Percentiles rank a stretch among this genome's conserved stretches.
These are phyloP conservation scores for Listrodromus nycthemerus DNA, from an alignment of 2,888 invertebrate genomes.

Conservation along the genomic window DNA sequence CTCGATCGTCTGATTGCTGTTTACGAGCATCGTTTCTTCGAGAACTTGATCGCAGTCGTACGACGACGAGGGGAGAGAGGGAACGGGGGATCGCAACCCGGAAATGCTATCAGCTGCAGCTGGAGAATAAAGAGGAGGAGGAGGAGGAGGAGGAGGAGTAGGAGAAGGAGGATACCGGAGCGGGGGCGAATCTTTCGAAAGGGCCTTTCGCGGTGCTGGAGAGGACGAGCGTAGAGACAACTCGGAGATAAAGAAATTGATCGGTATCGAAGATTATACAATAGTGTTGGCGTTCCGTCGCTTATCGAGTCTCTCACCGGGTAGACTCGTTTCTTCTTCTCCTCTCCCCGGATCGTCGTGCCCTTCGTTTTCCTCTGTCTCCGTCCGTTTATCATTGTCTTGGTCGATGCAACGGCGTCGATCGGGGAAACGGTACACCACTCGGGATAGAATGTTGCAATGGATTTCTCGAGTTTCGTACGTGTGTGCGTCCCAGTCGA, in stretches of 20 bases:
- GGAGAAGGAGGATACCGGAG: constrained; percentile 40
- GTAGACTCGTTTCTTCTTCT: constrained; percentile 21
- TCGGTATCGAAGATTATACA: constrained; percentile 67
- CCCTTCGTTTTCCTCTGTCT: constrained; percentile 19
- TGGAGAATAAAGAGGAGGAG: constrained; percentile 45
- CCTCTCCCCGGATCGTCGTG: neutral
- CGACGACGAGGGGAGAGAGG: constrained; percentile 11
- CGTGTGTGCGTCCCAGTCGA: too few relatives aligned
- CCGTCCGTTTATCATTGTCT: constrained; percentile 14
- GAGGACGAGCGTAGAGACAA: constrained; percentile 41
- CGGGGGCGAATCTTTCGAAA: constrained; percentile 54
- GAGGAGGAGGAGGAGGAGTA: constrained; percentile 35
- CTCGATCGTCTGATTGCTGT: constrained; percentile 77
- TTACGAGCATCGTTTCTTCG: constrained; percentile 77
- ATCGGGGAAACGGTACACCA: constrained; percentile 66
- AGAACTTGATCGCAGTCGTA: constrained; percentile 73
- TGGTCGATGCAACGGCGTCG: constrained; percentile 59
- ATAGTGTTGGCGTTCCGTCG: constrained; percentile 59
- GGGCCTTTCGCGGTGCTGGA: constrained; percentile 28
- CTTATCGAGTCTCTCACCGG: constrained; percentile 47
- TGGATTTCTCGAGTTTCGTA: constrained; percentile 11
- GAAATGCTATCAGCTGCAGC: constrained; percentile 60
- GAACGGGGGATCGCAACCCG: constrained; percentile 62
- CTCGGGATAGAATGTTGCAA: constrained; percentile 42
- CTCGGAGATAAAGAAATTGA: constrained; percentile 54